Conservation (phyloP, 2,113 vertebrate genomes). For the Oceanodroma tethys region DNA sequence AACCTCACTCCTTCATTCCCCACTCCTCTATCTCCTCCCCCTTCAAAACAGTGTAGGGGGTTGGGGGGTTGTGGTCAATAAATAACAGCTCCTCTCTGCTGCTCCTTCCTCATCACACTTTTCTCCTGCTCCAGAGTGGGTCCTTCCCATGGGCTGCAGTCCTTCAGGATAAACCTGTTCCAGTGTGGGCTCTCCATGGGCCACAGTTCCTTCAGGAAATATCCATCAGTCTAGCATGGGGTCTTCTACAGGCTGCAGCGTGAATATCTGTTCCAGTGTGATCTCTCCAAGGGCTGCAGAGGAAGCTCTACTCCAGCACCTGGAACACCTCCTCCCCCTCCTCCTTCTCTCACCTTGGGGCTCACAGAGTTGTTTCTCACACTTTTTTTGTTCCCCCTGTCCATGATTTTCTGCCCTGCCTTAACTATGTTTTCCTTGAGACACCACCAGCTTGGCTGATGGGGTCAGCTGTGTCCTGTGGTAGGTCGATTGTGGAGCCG, state of each 20-base stretch:
- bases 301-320: background rate
- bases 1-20: background rate
- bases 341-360: background rate
- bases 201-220: background rate
- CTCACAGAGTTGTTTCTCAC: background rate
- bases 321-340: background rate
- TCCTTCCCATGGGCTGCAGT: background rate
- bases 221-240: background rate
- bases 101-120: background rate
- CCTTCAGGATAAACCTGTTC: background rate
- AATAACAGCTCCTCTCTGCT: background rate
- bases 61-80: accelerated
- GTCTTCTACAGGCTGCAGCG: background rate
- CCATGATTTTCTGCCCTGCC: accelerated
- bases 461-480: background rate
- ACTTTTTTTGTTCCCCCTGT: background rate
- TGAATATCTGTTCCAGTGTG: background rate
- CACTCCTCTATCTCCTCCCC: background rate
- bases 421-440: background rate
- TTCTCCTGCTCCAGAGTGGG: background rate
- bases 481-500: background rate
- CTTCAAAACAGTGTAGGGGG: background rate
- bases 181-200: background rate
- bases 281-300: background rate
- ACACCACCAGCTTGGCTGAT: background rate